Conservation (phyloP, 2,888 invertebrate genomes). For the Therioaphis trifolii region DNA sequence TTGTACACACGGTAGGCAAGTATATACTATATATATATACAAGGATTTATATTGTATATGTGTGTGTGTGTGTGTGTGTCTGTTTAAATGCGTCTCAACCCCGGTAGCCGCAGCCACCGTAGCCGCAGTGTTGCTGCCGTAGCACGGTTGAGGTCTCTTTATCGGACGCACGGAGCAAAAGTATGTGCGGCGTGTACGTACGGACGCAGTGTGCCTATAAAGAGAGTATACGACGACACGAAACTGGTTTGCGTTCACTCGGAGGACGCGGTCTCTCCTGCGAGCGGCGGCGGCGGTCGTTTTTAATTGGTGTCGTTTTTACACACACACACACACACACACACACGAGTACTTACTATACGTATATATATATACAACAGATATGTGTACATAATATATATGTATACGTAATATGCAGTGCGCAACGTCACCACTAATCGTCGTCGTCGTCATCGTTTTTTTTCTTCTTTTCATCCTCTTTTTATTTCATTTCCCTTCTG, state of each 20-base stretch:
- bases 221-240: slow-evolving; percentile 35
- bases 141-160: slow-evolving; percentile 17
- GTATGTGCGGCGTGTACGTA: too few species aligned
- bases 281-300: slow-evolving; percentile 36
- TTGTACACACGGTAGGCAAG: too few species aligned
- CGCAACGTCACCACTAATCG: not conserved
- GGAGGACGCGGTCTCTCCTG: not conserved
- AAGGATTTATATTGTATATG: too few species aligned
- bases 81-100: slow-evolving; percentile 6
- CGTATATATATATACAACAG: not conserved
- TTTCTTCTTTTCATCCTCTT: not conserved
- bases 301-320: slow-evolving; percentile 53
- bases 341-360: not conserved
- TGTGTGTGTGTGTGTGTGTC: not conserved
- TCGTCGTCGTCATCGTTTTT: too few species aligned
- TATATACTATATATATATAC: too few species aligned
- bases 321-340: not conserved
- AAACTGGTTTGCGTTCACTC: slow-evolving; percentile 60
- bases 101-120: slow-evolving; percentile 26
- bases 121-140: not conserved
- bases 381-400: not conserved
- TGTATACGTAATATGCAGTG: too few species aligned
- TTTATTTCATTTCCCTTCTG: not conserved
- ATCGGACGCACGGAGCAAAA: not conserved
- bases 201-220: not conserved